Evolutionary conservation across 2,797 vertebrate genomes (phyloP).

Genomic region (Sebastes kiyomatsui): DNA sequence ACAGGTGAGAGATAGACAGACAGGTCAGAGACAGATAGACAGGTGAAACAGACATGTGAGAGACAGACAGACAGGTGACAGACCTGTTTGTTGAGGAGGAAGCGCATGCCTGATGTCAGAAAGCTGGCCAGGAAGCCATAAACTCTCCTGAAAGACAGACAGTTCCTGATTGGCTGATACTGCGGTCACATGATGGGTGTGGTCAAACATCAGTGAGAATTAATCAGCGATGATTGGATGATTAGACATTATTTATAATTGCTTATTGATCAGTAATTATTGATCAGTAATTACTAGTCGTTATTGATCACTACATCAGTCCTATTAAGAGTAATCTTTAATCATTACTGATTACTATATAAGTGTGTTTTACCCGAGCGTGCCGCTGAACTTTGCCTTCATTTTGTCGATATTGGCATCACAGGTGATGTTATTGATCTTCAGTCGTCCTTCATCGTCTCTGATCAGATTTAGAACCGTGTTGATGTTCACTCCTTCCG

Average conservation of each 20-base stretch:
- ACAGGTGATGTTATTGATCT: conserved; percentile 91
- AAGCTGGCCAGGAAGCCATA: conserved; percentile 88
- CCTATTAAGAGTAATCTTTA: not conserved
- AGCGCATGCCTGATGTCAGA: conserved; percentile 90
- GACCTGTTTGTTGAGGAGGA: conserved; percentile 91
- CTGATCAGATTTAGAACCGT: conserved; percentile 84
- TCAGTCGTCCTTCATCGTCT: conserved; percentile 86
- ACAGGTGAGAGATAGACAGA: not conserved
- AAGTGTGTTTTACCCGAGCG: conserved; percentile 82
- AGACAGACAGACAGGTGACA: not conserved
- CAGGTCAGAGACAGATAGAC: not conserved
- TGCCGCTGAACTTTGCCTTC: conserved; percentile 88
- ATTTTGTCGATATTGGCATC: conserved; percentile 87
- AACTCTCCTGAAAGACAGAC: conserved; percentile 83
- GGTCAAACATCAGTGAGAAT: not conserved
- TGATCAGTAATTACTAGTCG: not conserved
- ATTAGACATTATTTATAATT: not conserved
- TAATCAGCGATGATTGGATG: not conserved
- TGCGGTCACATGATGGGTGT: not conserved
- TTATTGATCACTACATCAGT: not conserved
- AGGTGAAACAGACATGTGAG: not conserved
- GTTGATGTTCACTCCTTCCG: conserved; percentile 90
- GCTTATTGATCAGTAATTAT: rapidly evolving
- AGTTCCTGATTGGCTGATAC: not conserved
- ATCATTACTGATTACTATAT: not conserved